Evolutionary conservation across 2,797 vertebrate genomes (phyloP), one percentile per base, ranked within the genome.

Genomic region (Epinephelus malabaricus): DNA sequence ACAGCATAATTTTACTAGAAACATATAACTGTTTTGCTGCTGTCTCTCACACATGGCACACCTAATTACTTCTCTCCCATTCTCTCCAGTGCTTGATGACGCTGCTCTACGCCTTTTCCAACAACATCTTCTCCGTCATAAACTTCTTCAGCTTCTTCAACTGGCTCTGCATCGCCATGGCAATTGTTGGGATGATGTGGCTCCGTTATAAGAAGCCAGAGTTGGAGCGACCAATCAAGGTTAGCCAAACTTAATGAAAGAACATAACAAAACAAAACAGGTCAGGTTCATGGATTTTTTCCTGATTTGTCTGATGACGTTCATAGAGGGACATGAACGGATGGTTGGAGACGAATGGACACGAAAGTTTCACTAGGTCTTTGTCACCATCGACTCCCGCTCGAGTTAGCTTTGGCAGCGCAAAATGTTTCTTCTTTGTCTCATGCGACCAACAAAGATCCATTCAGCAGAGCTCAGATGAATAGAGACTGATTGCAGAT

Each of bases 61-160:
- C 6, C 25, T 56, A 0, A 70, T 3, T 19, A 18, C 25, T 2
- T 43, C 43, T 65, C 25, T 71, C 59, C 80, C 27, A 2, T 60
- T 59, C 23, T 19, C 56, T 58, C 0, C 94, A 99, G 98, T 99
- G 98, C 51, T 0, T 94, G 88, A 99, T 99, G 98, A 99, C 98
- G 2, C 93, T 99, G 82, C 94, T 99, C 12, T 99, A 99, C 1
- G 97, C 98, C 84, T 98, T 99, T 95, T 99, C 98, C 93, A 95
- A 93, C 0, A 94, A 99, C 92, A 98, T 99, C 80, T 99, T 96
- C 96, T 99, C 98, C 1, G 97, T 99, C 93, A 99, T 99, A 86
- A 99, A 99, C 95, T 99, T 99, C 97, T 99, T 99, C 96, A 99
- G 98, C 93, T 99, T 99, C 95, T 99, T 99, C 92, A 99, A 99